Evolutionary conservation across 2,888 invertebrate species (phyloP), one percentile per base, ranked within the genome.

Genomic region (Dicyrtoma fusca): DNA sequence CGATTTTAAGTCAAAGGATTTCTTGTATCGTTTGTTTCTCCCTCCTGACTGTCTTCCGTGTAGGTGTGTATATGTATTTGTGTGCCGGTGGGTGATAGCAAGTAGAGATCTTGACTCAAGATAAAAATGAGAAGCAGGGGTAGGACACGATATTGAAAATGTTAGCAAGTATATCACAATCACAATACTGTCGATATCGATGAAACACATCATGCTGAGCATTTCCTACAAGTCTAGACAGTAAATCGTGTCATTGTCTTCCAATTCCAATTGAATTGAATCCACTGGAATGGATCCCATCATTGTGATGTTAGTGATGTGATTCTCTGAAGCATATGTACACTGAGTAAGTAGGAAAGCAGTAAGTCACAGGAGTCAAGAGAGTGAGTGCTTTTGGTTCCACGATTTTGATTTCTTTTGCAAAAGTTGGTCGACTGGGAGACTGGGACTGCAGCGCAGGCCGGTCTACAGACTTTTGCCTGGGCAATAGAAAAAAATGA

Each of bases 191-290:
- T 34, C 34, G 17, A 14, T 49, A 64, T 64, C 49, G 49, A 64
- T 64, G 64, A 64, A 64, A 64, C 34, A 8, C 49, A 4, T 64
- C 64, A 64, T 49, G 64, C 64, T 64, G 64, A 49, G 64, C 13
- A 23, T 21, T 64, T 47, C 47, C 34, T 34, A 47, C 64, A 64
- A 64, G 49, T 64, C 47, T 47, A 49, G 21, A 23, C 64, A 25
- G 49, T 49, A 64, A 64, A 64, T 64, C 64, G 64, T 64, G 64
- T 64, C 64, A 64, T 49, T 64, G 64, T 47, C 47, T 64, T 63
- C 11, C 23, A 25, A 64, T 64, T 21, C n/a, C n/a, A n/a, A 49
- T 49, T 64, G 14, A 17, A n/a, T 5, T 49, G 47, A 34, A 34
- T 8, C n/a, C n/a, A 23, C 11, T n/a, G 8, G 34, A 34, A 34